Evolutionary conservation across 2,113 vertebrate species (phyloP).

Genomic region (Salvelinus fontinalis): DNA sequence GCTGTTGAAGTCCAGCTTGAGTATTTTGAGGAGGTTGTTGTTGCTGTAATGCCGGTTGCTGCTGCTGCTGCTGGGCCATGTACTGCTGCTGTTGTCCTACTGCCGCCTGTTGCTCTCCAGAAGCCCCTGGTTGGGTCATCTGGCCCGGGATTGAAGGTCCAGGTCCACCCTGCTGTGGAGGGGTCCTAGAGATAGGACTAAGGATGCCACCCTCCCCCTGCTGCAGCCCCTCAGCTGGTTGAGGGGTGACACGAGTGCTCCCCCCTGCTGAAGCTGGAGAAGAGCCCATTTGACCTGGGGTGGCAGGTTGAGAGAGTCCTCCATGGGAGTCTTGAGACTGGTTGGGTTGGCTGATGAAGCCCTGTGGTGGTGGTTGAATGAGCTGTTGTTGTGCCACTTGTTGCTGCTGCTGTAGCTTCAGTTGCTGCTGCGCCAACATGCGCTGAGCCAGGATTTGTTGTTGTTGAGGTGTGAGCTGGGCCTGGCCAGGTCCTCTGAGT

Average conservation of each 20-base stretch:
- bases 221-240: conserved; percentile 59
- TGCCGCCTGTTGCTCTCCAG: conserved; percentile 59
- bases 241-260: conserved; percentile 52
- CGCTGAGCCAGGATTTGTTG: conserved; percentile 63
- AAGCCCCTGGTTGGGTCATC: conserved; percentile 53
- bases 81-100: conserved; percentile 53
- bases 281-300: conserved; percentile 65
- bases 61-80: conserved; percentile 52
- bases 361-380: conserved; percentile 53
- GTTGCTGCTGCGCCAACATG: conserved; percentile 47
- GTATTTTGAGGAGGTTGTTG: conserved; percentile 55
- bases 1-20: conserved; percentile 61
- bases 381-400: conserved; percentile 23
- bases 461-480: conserved; percentile 82
- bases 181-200: conserved; percentile 69
- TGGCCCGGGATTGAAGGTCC: conserved; percentile 58
- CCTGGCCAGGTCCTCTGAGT: conserved; percentile 72
- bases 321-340: conserved; percentile 63
- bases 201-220: conserved; percentile 66
- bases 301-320: conserved; percentile 64
- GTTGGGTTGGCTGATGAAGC: conserved; percentile 52
- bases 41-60: conserved; percentile 33
- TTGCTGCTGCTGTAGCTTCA: not conserved
- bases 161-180: conserved; percentile 69
- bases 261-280: conserved; percentile 64